Conservation (phyloP, 2,797 vertebrate genomes). For the Buphagus erythrorhynchus region DNA sequence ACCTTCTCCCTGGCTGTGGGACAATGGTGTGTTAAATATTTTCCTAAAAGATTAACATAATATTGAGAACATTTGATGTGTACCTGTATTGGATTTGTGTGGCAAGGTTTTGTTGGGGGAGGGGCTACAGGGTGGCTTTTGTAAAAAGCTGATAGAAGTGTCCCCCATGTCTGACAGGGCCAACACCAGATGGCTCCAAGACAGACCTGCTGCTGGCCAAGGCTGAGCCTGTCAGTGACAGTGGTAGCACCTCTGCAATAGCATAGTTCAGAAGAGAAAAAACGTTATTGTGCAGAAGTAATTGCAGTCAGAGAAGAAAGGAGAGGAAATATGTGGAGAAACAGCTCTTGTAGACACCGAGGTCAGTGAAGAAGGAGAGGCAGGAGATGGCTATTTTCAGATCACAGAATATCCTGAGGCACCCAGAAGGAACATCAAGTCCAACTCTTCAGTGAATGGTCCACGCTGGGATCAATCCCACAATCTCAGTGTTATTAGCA, state of each 20-base stretch:
- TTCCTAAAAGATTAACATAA: neutral
- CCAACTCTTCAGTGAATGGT: neutral
- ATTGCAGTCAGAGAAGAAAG: neutral
- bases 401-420: neutral
- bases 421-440: neutral
- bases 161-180: neutral
- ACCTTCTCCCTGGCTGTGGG: neutral
- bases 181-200: neutral
- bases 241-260: neutral
- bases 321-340: neutral
- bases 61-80: neutral
- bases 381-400: neutral
- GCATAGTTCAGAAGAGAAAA: neutral
- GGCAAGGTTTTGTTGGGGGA: neutral
- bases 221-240: neutral
- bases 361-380: neutral
- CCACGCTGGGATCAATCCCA: neutral
- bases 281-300: neutral
- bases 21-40: neutral
- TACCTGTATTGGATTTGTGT: neutral
- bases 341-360: neutral
- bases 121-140: neutral
- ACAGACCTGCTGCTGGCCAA: fast-evolving
- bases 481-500: neutral
- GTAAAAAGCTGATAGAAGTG: neutral